Base-by-base conservation (phyloP, 2,797 vertebrate species). In the Dryobates pubescens region DNA sequence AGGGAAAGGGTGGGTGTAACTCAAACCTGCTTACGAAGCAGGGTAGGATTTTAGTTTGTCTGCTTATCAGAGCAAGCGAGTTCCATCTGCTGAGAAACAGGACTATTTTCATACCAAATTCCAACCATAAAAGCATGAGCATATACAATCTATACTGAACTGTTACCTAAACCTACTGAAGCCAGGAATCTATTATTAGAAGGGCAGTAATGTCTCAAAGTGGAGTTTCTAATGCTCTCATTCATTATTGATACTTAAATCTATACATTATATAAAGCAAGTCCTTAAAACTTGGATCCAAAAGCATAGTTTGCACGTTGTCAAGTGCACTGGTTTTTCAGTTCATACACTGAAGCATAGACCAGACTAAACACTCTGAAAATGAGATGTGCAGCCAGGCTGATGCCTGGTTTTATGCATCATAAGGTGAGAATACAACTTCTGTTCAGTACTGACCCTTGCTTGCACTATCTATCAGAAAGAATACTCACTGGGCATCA, bases 41-140 rank as follows among this genome's bases (percentile, higher is more conserved):
- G 59, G 89, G 86, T 67, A 87, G 75, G 82, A 91, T 82, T 92
- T 92, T 86, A 58, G 58, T 92, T 91, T 82, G 68, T 58, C 73
- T 93, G n/a, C 80, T 93, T 86, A 91, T 22, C 84, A 88, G 77
- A 92, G 56, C 51, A 92, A 92, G 88, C 85, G 32, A 91, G 59
- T 70, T 74, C 85, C 78, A 89, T 94, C 80, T 94, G 88, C 80
- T 76, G 61, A 82, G 89, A 89, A 86, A 56, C 45, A 80, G 59
- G 30, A 67, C 59, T 72, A 24, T 53, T 88, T 94, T 89, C 27
- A 41, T 68, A 72, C 85, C 87, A 90, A 59, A 81, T 73, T 85
- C 75, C 62, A 85, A 76, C 78, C 51, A 82, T 24, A 69, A 78
- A 89, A 86, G 13, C n/a, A 64, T 10, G 18, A 38, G 43, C 22